Evolutionary conservation across 1,140 invertebrate genomes (phyloP), one percentile per base, ranked within the genome.

Genomic region (Drosophila nannoptera): DNA sequence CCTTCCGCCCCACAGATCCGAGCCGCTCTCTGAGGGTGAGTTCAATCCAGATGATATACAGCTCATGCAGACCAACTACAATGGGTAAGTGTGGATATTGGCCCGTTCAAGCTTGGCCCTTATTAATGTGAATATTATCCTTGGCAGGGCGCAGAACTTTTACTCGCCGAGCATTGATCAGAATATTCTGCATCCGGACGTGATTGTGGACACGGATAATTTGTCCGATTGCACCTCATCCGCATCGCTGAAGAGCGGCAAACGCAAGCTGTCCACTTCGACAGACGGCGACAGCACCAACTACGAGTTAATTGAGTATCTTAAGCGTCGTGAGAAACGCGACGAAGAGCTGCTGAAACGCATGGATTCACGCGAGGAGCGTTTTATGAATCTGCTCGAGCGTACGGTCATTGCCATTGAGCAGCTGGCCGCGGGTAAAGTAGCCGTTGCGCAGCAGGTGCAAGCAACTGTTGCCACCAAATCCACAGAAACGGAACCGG

Each of bases 11-110:
- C 40, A 45, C 54, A 89, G 87, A 69, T 88, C 87, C 6, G 87
- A 89, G 36, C 87, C 87, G 22, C 74, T 88, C 6, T 89, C 87
- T 0, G 87, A 89, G 38, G 87, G 87, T 5, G 87, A 89, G 56
- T 89, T 89, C 49, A 89, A 89, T 62, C 87, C 87, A 16, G 87
- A 89, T 58, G 87, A 89, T 54, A 89, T 89, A 49, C 87, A 88
- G 32, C 49, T 89, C 7, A 88, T 89, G 81, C 87, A 86, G 46
- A 87, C 84, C 12, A 88, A 88, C 48, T 89, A 89, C 59, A 89
- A 89, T 78, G 87, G 87, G 87, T 89, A 50, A 72, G 87, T 75
- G 7, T 2, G 4, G 4, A 12, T 2, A 32, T 16, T 7, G 7
- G 5, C 0, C 0, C 5, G 22, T n/a, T 0, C 8, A 12, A 40